These are phyloP conservation scores for Caenorhabditis drosophilae DNA, from an alignment of 2,888 invertebrate genomes.

Conservation along the genomic window DNA sequence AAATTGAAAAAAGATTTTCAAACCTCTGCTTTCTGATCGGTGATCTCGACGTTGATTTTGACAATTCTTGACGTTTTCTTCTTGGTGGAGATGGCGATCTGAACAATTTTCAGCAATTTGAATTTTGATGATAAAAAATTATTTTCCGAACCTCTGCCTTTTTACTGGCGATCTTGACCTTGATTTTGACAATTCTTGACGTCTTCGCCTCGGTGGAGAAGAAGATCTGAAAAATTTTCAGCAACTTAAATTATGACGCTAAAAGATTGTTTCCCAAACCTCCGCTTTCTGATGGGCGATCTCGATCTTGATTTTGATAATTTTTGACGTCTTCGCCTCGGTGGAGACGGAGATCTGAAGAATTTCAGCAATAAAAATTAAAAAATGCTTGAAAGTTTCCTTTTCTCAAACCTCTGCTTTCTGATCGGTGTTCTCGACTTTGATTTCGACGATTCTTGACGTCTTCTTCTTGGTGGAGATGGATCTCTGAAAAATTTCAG, in stretches of 20 bases:
- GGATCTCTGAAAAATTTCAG: background rate
- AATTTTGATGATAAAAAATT: background rate
- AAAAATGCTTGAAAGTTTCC: background rate
- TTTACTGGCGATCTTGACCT: background rate
- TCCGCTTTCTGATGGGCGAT: conserved; percentile 1
- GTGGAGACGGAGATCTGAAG: conserved; percentile 5
- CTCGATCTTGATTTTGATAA: background rate
- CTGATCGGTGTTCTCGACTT: background rate
- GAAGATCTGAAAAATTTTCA: background rate
- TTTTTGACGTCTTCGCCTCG: background rate
- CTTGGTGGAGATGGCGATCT: background rate
- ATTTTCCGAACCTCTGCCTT: background rate
- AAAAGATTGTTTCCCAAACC: background rate
- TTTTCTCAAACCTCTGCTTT: background rate
- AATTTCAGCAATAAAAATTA: background rate
- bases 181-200: background rate
- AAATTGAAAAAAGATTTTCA: background rate
- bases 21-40: background rate
- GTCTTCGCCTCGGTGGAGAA: background rate
- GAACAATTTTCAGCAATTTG: background rate
- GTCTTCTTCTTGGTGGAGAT: background rate
- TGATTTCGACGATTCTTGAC: background rate
- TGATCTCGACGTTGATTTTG: background rate
- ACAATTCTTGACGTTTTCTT: background rate
- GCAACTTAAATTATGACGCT: background rate